Percentiles rank a stretch among this genome's conserved stretches.
Conservation (phyloP, 2,797 vertebrate species). For the Loris lydekkerianus region DNA sequence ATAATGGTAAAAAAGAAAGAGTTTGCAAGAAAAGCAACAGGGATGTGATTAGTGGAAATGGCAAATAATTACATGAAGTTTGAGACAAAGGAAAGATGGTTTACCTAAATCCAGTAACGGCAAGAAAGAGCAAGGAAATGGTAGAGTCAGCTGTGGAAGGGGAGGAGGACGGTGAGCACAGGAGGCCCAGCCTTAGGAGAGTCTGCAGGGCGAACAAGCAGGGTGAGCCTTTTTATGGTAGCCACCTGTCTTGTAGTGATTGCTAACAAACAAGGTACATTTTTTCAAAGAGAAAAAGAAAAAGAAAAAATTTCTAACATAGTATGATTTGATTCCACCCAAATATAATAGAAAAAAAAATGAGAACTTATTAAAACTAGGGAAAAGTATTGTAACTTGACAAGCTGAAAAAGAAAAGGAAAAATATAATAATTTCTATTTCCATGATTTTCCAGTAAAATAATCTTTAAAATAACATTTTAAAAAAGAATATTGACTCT, state of each 20-base stretch:
- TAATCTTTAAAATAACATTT: not conserved
- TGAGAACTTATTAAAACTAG: not conserved
- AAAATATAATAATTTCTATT: not conserved
- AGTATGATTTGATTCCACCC: not conserved
- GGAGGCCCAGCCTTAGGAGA: not conserved
- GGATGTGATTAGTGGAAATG: not conserved
- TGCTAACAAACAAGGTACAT: not conserved
- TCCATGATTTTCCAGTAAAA: not conserved
- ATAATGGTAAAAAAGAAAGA: not conserved
- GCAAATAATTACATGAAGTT: not conserved
- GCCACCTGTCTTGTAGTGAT: not conserved
- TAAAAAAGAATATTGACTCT: not conserved
- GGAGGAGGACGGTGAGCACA: not conserved
- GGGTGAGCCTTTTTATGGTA: not conserved
- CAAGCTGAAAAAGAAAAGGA: not conserved
- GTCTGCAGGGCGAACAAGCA: not conserved
- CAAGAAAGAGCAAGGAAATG: not conserved
- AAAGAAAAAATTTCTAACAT: not conserved
- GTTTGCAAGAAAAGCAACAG: not conserved
- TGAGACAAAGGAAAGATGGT: not conserved
- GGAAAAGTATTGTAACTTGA: not conserved
- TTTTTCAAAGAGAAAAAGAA: not conserved
- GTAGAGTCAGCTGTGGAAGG: not conserved
- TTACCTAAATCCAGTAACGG: not conserved
- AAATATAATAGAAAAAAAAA: not conserved